These are phyloP conservation scores for Xiphias gladius DNA, from an alignment of 2,113 vertebrate genomes.

Conservation along the genomic window DNA sequence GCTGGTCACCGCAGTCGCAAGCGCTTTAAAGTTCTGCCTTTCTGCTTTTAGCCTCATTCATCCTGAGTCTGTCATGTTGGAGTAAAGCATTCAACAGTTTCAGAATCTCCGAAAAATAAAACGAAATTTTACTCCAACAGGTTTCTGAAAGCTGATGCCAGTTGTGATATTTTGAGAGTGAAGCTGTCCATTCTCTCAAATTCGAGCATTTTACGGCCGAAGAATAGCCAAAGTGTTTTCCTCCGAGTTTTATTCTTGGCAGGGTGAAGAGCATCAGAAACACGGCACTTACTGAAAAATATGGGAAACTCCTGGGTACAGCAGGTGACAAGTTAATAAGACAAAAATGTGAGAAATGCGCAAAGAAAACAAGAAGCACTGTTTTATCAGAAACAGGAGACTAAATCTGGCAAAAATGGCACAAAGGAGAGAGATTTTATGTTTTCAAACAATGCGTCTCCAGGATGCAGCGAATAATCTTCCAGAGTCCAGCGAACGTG, in stretches of 20 bases:
- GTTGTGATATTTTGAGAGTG: slow-evolving; percentile 54
- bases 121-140: slow-evolving; percentile 3
- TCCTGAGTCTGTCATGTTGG: slow-evolving; percentile 29
- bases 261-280: slow-evolving; percentile 35
- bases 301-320: slow-evolving; percentile 55
- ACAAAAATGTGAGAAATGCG: slow-evolving; percentile 47
- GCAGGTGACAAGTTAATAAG: slow-evolving; percentile 52
- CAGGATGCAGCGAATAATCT: neutral
- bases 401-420: slow-evolving; percentile 17
- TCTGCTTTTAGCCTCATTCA: slow-evolving; percentile 59
- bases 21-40: slow-evolving; percentile 83
- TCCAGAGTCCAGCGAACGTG: neutral
- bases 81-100: slow-evolving; percentile 21
- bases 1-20: slow-evolving; percentile 87
- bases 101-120: slow-evolving; percentile 13
- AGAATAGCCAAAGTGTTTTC: slow-evolving; percentile 31
- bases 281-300: slow-evolving; percentile 12
- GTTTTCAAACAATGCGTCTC: neutral
- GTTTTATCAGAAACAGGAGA: slow-evolving; percentile 50
- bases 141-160: slow-evolving; percentile 12
- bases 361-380: slow-evolving; percentile 52
- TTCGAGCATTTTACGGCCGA: slow-evolving; percentile 42
- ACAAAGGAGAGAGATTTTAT: neutral
- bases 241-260: slow-evolving; percentile 46
- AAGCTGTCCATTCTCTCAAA: slow-evolving; percentile 22